These are phyloP conservation scores for Goniozus legneri DNA, from an alignment of 1,140 invertebrate genomes.

Conservation along the genomic window DNA sequence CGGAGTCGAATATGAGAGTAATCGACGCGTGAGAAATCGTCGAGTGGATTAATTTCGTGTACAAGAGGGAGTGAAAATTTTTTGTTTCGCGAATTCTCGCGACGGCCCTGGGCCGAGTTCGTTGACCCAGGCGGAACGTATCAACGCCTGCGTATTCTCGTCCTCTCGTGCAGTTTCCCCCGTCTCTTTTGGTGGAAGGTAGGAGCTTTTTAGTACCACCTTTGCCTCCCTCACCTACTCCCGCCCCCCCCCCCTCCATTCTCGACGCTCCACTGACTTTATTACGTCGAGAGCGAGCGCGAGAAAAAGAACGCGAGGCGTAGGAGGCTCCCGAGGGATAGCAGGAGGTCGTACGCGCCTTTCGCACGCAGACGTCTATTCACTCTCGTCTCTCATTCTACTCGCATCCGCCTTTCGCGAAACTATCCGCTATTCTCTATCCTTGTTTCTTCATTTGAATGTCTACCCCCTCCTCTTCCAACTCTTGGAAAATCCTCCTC, in stretches of 20 bases:
- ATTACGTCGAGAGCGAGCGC: neutral
- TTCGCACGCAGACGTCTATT: too few species aligned
- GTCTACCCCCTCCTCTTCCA: neutral
- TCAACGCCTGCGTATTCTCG: slow-evolving; percentile 23
- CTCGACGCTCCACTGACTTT: slow-evolving; percentile 2
- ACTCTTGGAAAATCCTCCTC: too few species aligned
- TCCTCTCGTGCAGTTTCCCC: slow-evolving; percentile 2
- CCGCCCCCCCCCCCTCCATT: slow-evolving; percentile 1
- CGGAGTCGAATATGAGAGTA: too few species aligned
- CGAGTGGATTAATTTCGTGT: too few species aligned
- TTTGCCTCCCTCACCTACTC: neutral
- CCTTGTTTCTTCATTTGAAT: neutral
- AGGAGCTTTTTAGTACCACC: neutral
- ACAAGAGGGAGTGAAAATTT: neutral
- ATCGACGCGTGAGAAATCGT: too few species aligned
- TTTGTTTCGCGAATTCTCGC: neutral
- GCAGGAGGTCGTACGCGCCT: too few species aligned
- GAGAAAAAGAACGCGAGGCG: too few species aligned
- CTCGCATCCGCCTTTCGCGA: too few species aligned
- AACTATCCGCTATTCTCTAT: too few species aligned
- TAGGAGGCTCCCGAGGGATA: too few species aligned
- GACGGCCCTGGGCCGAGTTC: slow-evolving; percentile 22
- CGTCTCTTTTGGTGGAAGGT: neutral
- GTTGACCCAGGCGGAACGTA: slow-evolving; percentile 26
- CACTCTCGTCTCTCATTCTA: too few species aligned